Percentiles rank a stretch among this genome's conserved stretches.
These are phyloP conservation scores for Philereme vetulata DNA, from an alignment of 2,888 invertebrate species.

Conservation along the genomic window DNA sequence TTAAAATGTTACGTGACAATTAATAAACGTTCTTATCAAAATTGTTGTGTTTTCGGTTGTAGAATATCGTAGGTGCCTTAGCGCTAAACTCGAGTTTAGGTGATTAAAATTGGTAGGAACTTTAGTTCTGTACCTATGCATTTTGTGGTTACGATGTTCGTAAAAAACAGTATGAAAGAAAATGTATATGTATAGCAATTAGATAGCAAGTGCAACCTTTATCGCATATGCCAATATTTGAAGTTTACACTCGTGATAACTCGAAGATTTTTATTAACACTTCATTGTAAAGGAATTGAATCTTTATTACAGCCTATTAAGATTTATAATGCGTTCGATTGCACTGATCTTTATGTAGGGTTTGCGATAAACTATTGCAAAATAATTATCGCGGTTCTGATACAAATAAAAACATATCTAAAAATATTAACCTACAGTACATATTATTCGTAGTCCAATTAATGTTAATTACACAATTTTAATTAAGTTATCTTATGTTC, in stretches of 20 bases:
- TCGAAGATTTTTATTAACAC: slow-evolving; percentile 32
- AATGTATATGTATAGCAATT: slow-evolving; percentile 30
- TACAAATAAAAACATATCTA: slow-evolving; percentile 15
- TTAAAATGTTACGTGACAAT: too few species aligned
- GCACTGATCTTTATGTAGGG: slow-evolving; percentile 2
- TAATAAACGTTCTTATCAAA: too few species aligned
- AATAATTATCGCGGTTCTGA: slow-evolving; percentile 41
- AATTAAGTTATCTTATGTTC: neutral
- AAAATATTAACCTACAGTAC: neutral
- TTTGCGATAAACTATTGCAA: slow-evolving; percentile 21
- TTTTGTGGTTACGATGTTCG: too few species aligned
- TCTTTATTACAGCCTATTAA: slow-evolving; percentile 20
- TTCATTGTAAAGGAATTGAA: slow-evolving; percentile 31
- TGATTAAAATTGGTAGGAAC: too few species aligned
- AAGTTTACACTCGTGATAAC: slow-evolving; percentile 43
- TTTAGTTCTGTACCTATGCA: too few species aligned
- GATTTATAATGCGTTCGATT: slow-evolving; percentile 10
- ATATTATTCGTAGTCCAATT: neutral
- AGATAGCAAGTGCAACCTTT: slow-evolving; percentile 47
- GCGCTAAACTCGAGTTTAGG: too few species aligned
- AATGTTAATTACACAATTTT: neutral
- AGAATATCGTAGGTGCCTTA: too few species aligned
- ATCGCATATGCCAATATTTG: slow-evolving; percentile 39
- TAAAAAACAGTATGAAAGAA: neutral
- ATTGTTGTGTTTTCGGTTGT: too few species aligned